These are phyloP conservation scores for Eurystomus glaucurus DNA, from an alignment of 2,797 vertebrate species.

Conservation along the genomic window DNA sequence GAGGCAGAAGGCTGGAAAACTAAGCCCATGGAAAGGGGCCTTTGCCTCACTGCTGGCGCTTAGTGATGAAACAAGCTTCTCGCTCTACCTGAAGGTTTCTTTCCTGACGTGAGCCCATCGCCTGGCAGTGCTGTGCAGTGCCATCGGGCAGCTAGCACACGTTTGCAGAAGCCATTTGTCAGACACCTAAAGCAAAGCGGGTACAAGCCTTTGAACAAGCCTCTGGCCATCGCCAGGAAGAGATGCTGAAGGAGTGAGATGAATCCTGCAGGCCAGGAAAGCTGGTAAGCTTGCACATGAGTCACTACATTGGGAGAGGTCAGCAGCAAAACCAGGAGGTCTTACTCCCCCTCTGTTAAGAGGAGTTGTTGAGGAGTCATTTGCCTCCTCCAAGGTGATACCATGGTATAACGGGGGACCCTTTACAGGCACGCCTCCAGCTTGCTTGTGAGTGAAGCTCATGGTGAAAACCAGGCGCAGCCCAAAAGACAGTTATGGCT, in stretches of 20 bases:
- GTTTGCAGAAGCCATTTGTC: rapidly evolving
- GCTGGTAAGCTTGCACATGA: rapidly evolving
- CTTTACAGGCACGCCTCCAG: not conserved
- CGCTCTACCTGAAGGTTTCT: not conserved
- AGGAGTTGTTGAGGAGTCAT: not conserved
- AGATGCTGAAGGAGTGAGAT: not conserved
- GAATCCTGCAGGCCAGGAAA: not conserved
- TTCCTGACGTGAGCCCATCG: rapidly evolving
- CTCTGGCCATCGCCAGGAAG: not conserved
- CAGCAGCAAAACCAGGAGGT: not conserved
- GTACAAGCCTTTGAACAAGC: too few species aligned
- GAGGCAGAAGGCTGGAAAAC: not conserved
- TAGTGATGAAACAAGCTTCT: not conserved
- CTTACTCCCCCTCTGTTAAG: rapidly evolving
- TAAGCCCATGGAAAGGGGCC: not conserved
- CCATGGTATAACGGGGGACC: rapidly evolving
- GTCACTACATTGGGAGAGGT: rapidly evolving
- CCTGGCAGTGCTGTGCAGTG: not conserved
- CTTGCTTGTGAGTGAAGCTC: not conserved
- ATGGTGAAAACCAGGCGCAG: not conserved
- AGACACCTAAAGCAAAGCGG: rapidly evolving
- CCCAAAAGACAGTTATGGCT: not conserved
- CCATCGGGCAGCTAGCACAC: rapidly evolving
- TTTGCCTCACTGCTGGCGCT: not conserved
- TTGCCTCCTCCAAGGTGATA: not conserved